Evolutionary conservation across 2,797 vertebrate species (phyloP), one percentile per base, ranked within the genome.

Genomic region (Sebastes variabilis): DNA sequence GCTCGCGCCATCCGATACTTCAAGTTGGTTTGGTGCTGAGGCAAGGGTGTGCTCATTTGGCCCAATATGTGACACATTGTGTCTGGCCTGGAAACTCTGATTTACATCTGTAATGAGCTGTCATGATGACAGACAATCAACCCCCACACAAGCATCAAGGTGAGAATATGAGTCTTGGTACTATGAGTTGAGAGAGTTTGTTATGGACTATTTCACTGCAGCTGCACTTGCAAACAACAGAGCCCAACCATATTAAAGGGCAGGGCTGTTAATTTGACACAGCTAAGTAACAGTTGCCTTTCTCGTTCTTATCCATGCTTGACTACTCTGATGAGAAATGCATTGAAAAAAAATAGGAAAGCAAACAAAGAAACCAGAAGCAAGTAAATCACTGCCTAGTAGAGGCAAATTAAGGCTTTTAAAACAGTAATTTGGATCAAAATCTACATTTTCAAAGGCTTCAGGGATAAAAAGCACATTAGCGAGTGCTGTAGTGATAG

Each of bases 361-460:
- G 38, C 77, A 82, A 79, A 75, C 71, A 75, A 73, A 72, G 58
- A 69, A 66, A 62, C 49, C 30, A 75, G 72, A 78, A 73, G 27
- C 67, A 80, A 86, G 65, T 76, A 72, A 42, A 74, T 65, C 72
- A 75, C 70, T n/a, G 75, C 65, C 46, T 78, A 34, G 42, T 46
- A 78, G 54, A 78, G 10, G 25, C 8, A 62, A 72, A 64, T 18
- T 38, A 79, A 85, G 25, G 13, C 34, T 74, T 85, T 54, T 61
- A 30, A 68, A 79, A 84, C 72, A 55, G 68, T 60, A 27, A 72
- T 81, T 87, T 77, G 29, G 76, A 87, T 74, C 78, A 78, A 83
- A 56, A 83, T 76, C 65, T 87, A 66, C 58, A 77, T 87, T 85
- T 88, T 91, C 71, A 87, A 91, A 92, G 80, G 88, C 69, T 74